Evolutionary conservation across 2,888 invertebrate genomes (phyloP).

Genomic region (Aspidapion aeneum): DNA sequence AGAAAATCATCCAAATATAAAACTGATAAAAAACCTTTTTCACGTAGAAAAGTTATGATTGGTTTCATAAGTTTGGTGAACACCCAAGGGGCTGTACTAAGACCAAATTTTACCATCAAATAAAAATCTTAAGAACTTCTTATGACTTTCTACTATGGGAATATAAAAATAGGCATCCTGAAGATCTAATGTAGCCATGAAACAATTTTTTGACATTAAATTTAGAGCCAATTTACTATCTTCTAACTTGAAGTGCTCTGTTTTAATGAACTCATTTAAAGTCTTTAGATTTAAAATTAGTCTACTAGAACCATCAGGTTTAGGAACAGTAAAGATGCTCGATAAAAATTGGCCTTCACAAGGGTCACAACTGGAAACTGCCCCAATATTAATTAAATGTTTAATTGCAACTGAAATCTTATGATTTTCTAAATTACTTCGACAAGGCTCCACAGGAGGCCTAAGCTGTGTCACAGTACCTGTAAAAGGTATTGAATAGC

Average conservation of each 20-base stretch:
- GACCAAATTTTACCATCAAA: conserved; percentile 28
- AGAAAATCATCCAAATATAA: conserved; percentile 30
- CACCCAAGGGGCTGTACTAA: conserved; percentile 26
- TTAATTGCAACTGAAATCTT: not conserved
- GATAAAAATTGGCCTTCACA: conserved; percentile 19
- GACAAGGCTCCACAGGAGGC: not conserved
- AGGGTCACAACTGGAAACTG: conserved; percentile 12
- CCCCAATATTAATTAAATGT: conserved; percentile 14
- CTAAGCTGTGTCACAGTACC: not conserved
- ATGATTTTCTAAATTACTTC: not conserved
- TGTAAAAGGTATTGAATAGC: not conserved
- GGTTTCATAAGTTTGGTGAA: conserved; percentile 33
- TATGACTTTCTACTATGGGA: conserved; percentile 16
- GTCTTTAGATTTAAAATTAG: conserved; percentile 20
- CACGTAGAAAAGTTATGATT: conserved; percentile 23
- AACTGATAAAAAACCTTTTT: conserved; percentile 23
- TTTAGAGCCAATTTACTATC: conserved; percentile 24
- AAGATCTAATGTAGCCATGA: conserved; percentile 19
- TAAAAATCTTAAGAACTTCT: too few relatives aligned
- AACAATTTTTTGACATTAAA: conserved; percentile 22
- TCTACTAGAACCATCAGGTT: conserved; percentile 11
- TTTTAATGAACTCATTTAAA: conserved; percentile 24
- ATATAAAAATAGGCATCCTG: conserved; percentile 26
- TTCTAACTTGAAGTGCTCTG: conserved; percentile 34
- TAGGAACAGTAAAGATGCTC: conserved; percentile 17